These are phyloP conservation scores for Brachionus sp. DNA, from an alignment of 1,140 invertebrate genomes.

Conservation along the genomic window DNA sequence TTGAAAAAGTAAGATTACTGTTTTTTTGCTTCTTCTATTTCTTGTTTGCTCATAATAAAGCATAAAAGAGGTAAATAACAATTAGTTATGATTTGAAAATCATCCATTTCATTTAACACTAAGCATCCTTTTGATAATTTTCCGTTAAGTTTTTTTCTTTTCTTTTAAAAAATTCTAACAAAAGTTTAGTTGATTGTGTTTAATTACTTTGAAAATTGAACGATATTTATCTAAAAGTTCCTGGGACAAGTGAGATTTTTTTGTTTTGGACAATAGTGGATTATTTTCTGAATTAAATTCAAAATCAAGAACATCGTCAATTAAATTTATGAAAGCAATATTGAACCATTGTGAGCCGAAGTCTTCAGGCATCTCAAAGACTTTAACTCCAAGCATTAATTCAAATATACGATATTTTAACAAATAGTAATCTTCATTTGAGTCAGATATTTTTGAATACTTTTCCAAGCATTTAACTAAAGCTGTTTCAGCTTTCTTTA, in stretches of 20 bases:
- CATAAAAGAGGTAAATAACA: conserved; percentile 11
- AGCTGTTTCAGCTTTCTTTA: neutral
- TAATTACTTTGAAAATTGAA: conserved; percentile 32
- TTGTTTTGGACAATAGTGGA: neutral
- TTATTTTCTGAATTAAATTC: conserved; percentile 7
- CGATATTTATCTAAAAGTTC: conserved; percentile 27
- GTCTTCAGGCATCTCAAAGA: neutral
- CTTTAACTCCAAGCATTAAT: neutral
- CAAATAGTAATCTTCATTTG: neutral
- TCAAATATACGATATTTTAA: conserved; percentile 23
- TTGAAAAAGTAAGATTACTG: neutral
- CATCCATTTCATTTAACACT: conserved; percentile 13
- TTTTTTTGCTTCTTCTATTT: conserved; percentile 41
- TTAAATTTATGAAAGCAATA: conserved; percentile 10
- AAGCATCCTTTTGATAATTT: neutral
- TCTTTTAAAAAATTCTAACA: neutral
- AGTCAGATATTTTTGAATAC: neutral
- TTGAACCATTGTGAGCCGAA: neutral
- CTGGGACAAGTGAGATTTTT: neutral
- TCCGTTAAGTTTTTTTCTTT: neutral
- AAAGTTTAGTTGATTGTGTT: too few relatives aligned
- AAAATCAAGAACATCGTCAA: conserved; percentile 16
- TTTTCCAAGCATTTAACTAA: neutral
- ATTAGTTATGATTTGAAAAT: conserved; percentile 3
- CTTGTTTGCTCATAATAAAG: conserved; percentile 15